A percentile compares a stretch with the other conserved stretches of the same genome.
phyloP scores from a whole-genome alignment of 2,113 vertebrate genomes.

The Toxotes chatareus region DNA sequence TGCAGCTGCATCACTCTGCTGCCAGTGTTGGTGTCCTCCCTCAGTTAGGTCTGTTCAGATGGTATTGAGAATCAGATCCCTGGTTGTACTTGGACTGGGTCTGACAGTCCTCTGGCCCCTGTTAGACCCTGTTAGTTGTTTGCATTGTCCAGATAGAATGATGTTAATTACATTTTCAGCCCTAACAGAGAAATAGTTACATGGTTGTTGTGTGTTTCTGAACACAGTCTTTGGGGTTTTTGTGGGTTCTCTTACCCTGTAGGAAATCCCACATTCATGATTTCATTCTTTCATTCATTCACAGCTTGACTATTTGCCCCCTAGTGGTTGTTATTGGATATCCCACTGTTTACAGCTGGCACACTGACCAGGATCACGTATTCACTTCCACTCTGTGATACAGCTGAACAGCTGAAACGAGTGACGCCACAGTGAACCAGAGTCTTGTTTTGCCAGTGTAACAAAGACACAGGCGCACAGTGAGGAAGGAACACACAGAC shows the following conservation, averaged over 20 bases:
- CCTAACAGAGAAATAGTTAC: too few species aligned
- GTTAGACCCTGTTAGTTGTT: not conserved
- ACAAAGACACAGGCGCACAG: constrained; percentile 7
- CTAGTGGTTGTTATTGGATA: constrained; percentile 12
- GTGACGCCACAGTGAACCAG: not conserved
- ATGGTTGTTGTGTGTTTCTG: too few species aligned
- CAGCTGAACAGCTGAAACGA: constrained; percentile 8
- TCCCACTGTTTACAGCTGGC: not conserved
- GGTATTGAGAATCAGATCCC: too few species aligned
- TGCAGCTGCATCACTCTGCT: not conserved
- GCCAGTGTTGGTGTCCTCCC: not conserved
- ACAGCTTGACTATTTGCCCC: constrained; percentile 10
- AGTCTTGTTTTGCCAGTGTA: not conserved
- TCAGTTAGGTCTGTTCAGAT: not conserved
- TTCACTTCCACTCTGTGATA: not conserved
- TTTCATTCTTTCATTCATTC: not conserved
- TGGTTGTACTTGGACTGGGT: too few species aligned
- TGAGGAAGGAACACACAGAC: not conserved
- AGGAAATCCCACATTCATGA: not conserved
- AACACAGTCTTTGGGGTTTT: not conserved
- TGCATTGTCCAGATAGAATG: not conserved
- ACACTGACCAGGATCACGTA: not conserved
- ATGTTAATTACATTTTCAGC: not conserved
- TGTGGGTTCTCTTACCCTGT: not conserved
- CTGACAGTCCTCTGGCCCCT: not conserved